phyloP scores from a whole-genome alignment of 1,140 invertebrate species.

The Drosophila nasuta region DNA sequence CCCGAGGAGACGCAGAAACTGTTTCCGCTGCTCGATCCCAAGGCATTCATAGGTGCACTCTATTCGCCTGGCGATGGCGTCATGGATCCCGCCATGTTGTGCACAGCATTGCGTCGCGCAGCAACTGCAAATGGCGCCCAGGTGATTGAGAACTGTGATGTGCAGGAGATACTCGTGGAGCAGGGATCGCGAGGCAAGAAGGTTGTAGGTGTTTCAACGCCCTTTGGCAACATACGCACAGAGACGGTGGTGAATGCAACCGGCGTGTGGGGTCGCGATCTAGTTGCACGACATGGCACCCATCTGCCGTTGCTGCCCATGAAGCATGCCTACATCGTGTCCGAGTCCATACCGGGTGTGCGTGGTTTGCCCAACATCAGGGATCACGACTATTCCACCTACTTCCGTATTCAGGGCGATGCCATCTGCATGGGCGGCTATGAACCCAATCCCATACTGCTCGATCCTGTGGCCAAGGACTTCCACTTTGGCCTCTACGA shows the following conservation, averaged over 20 bases:
- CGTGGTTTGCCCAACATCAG: conserved; percentile 91
- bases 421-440: conserved; percentile 94
- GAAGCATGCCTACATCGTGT: conserved; percentile 95
- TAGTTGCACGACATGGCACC: conserved; percentile 90
- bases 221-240: conserved; percentile 87
- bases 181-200: conserved; percentile 86
- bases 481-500: conserved; percentile 94
- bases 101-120: conserved; percentile 89
- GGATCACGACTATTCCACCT: conserved; percentile 94
- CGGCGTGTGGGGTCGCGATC: conserved; percentile 92
- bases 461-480: conserved; percentile 91
- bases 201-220: conserved; percentile 91
- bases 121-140: conserved; percentile 90
- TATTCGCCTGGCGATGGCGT: conserved; percentile 93
- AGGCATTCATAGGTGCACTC: conserved; percentile 90
- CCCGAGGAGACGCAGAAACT: conserved; percentile 90
- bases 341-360: conserved; percentile 90
- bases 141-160: conserved; percentile 91
- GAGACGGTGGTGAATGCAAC: conserved; percentile 89
- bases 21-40: conserved; percentile 92
- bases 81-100: conserved; percentile 92
- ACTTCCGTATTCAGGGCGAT: conserved; percentile 93
- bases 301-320: conserved; percentile 92
- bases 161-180: conserved; percentile 87
- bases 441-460: conserved; percentile 92